phyloP scores from a whole-genome alignment of 2,888 invertebrate genomes.

The Leucania comma region DNA sequence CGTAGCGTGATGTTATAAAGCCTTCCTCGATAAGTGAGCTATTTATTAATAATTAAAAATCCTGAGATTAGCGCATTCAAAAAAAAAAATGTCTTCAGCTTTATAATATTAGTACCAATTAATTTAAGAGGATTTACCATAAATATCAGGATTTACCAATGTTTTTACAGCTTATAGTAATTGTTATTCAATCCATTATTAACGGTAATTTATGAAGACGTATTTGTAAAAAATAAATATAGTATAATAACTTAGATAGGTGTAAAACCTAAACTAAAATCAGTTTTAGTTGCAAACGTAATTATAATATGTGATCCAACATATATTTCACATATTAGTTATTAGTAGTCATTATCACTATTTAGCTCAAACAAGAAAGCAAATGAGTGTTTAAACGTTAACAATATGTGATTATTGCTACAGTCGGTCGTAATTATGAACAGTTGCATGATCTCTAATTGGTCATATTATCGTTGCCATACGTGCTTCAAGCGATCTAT shows the following conservation, averaged over 20 bases:
- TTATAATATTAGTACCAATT: too few relatives aligned
- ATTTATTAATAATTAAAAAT: too few relatives aligned
- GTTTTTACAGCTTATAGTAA: neutral
- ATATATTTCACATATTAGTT: constrained; percentile 7
- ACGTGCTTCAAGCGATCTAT: constrained; percentile 34
- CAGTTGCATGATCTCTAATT: constrained; percentile 28
- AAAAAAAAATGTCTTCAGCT: too few relatives aligned
- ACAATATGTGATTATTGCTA: constrained; percentile 6
- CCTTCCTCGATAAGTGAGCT: too few relatives aligned
- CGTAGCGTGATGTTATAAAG: too few relatives aligned
- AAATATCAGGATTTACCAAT: neutral
- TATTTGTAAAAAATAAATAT: neutral
- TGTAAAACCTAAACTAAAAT: neutral
- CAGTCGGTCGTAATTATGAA: constrained; percentile 23
- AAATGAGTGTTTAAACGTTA: neutral
- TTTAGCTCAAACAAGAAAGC: constrained; percentile 5
- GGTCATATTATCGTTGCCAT: constrained; percentile 13
- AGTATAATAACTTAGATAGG: neutral
- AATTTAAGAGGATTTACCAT: too few relatives aligned
- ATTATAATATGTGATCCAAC: neutral
- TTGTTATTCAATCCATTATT: neutral
- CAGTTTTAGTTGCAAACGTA: neutral
- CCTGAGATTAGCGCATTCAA: too few relatives aligned
- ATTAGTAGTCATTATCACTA: constrained; percentile 10
- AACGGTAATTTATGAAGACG: neutral